Conservation (phyloP, 2,113 vertebrate genomes). For the Malurus alboscapulatus region DNA sequence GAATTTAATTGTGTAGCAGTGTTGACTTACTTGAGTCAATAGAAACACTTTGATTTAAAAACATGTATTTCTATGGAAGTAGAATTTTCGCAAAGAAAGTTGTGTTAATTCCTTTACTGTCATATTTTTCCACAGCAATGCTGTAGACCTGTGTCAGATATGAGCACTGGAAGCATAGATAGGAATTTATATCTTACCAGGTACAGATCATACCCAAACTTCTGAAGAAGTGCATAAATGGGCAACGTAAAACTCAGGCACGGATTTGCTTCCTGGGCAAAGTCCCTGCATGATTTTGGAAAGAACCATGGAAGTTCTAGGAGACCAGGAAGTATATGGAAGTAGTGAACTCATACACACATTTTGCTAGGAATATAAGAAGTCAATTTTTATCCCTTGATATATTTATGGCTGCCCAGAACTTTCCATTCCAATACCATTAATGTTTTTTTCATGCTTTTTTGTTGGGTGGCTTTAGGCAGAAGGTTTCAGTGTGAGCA, state of each 20-base stretch:
- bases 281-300: neutral
- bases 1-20: neutral
- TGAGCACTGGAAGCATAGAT: slow-evolving; percentile 21
- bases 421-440: neutral
- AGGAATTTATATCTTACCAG: slow-evolving; percentile 20
- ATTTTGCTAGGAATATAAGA: neutral
- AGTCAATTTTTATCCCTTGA: neutral
- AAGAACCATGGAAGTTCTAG: neutral
- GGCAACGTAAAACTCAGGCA: neutral
- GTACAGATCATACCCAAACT: neutral
- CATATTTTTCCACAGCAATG: slow-evolving; percentile 36
- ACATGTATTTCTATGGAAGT: neutral
- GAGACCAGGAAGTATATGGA: neutral
- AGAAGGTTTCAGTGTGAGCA: neutral
- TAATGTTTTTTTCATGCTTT: neutral
- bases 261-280: neutral
- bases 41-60: neutral
- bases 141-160: slow-evolving; percentile 33
- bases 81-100: neutral
- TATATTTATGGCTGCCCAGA: neutral
- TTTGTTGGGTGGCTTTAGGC: neutral
- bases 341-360: neutral
- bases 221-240: neutral
- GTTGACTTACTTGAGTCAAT: neutral
- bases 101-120: slow-evolving; percentile 30